Conservation (phyloP, 2,113 vertebrate genomes). For the Grus americana region DNA sequence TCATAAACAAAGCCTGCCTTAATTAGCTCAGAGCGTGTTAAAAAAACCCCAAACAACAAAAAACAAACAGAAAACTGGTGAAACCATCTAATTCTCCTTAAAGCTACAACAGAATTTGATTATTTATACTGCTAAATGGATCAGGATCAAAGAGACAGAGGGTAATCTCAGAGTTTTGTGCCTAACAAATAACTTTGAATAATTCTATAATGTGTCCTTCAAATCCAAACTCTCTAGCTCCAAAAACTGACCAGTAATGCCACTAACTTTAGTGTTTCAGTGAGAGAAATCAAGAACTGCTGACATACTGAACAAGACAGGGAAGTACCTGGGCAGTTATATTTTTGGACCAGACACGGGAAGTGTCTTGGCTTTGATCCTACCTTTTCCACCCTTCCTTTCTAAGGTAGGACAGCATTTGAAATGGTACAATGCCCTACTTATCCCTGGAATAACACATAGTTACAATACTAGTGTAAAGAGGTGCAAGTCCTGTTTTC, state of each 20-base stretch:
- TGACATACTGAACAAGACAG: neutral
- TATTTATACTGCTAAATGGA: neutral
- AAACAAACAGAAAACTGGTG: neutral
- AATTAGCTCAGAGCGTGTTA: neutral
- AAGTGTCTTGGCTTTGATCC: neutral
- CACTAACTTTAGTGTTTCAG: rapidly evolving
- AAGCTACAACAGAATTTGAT: neutral
- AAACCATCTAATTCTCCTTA: neutral
- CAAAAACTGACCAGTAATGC: neutral
- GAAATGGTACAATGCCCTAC: neutral
- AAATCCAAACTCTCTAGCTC: neutral
- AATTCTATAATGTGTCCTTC: neutral
- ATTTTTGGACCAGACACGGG: neutral
- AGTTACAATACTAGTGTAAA: neutral
- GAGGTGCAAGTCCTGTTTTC: neutral
- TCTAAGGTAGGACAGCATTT: neutral
- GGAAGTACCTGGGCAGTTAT: neutral
- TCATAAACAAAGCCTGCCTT: neutral
- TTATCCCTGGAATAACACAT: neutral
- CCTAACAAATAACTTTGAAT: neutral
- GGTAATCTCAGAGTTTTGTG: neutral
- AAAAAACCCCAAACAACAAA: neutral
- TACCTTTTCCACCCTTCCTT: neutral
- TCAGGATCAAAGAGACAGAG: neutral
- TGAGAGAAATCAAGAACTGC: neutral